Base-by-base conservation (phyloP, 2,888 invertebrate genomes). In the Tribolium freemani region DNA sequence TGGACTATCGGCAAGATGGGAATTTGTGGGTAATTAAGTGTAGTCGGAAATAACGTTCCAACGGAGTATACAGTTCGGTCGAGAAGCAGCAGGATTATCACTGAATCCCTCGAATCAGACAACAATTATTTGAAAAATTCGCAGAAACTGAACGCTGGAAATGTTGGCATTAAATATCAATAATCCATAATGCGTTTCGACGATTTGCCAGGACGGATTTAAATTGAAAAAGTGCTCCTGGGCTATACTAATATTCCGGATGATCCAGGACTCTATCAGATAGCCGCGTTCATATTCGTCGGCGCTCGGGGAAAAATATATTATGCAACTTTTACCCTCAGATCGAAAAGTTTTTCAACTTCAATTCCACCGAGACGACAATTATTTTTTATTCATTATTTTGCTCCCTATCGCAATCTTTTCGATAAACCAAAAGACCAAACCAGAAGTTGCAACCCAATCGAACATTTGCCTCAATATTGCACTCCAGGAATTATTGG, bases 261-360 rank as follows among this genome's bases (percentile, higher is more conserved):
- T 68, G 53, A 51, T 69, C 69, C 69, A 53, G 53, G 13, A 51
- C 69, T 60, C 38, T 11, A 68, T 68, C 57, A 68, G 68, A 68
- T 68, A 68, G 57, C 48, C 68, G 57, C 50, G 31, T 48, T 54
- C 46, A 67, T 67, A 67, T 67, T 67, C 10, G 67, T 45, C 46
- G 26, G 20, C 67, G 54, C 50, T 67, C 20, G 44, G 46, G 67
- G 67, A 57, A 57, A 63, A 67, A 67, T 67, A 67, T 64, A 45
- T 64, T 64, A 64, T 66, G 66, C 56, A 66, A 66, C 66, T 57
- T 56, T 53, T 46, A 46, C 56, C 31, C 57, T 16, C 30, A 46
- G 46, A 67, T 57, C 56, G 45, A 48, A 57, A 67, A 67, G 53
- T 53, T 64, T 64, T 64, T 64, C 64, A 54, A 64, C 53, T 64